Base-by-base conservation (phyloP, 1,140 invertebrate genomes). In the Bombus waltoni region DNA sequence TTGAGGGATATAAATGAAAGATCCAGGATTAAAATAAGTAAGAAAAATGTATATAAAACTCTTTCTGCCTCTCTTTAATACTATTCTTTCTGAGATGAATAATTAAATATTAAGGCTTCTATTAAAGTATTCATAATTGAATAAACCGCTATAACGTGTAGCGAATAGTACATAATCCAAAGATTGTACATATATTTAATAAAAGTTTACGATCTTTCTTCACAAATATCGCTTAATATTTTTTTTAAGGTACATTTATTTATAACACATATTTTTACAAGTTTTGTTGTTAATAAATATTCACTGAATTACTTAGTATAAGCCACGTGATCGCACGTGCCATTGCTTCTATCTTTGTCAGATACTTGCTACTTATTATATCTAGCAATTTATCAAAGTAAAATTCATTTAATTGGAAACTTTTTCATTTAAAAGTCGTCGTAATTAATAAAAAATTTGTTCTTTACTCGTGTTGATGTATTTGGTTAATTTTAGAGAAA, bases 271-370 rank as follows among this genome's bases (percentile, higher is more conserved):
- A 13, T 28, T 18, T 32, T 57, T 3, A 35, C n/a, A 13, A 40
- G 42, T 9, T 76, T 57, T n/a, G 2, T 73, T 28, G 44, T 1
- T 78, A 77, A 44, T 28, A 53, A 79, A 74, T 25, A 32, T 73
- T n/a, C 25, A 90, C 86, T 18, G 89, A 83, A 62, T 79, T 35
- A 73, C 40, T 13, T 44, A 87, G 85, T 89, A 40, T 22, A 32
- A 87, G 88, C 89, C 94, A 95, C 94, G 94, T 95, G 94, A 95
- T 93, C 88, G 91, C 94, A 94, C 94, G 94, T 94, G 93, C 94
- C 88, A 91, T 47, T 40, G 74, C 35, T 65, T 81, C 66, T 75
- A 11, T 91, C 88, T 71, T 81, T 91, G n/a, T 88, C 83, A 8
- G n/a, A 65, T 13, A 62, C 57, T 59, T 73, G 22, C 1, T 57